A percentile compares a stretch with the other conserved stretches of the same genome.
These are phyloP conservation scores for Matsumyia berberina DNA, from an alignment of 2,888 invertebrate species.

Conservation along the genomic window DNA sequence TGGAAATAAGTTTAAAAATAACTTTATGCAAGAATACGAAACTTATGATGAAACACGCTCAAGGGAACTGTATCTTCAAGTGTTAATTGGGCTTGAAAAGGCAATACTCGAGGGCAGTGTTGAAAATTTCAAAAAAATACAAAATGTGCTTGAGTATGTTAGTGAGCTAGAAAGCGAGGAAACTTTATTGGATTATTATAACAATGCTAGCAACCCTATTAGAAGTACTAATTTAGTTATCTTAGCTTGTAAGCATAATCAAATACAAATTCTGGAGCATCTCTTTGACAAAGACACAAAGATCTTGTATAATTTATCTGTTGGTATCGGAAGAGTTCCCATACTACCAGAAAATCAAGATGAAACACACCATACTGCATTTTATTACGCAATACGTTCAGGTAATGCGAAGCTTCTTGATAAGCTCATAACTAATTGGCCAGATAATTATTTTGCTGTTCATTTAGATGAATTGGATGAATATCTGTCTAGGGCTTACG, in stretches of 20 bases:
- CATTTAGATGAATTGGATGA: slow-evolving; percentile 66
- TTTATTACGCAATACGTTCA: slow-evolving; percentile 78
- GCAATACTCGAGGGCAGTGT: slow-evolving; percentile 3
- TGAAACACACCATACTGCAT: slow-evolving; percentile 70
- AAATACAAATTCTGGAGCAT: slow-evolving; percentile 22
- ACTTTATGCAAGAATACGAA: neutral
- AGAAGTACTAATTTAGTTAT: slow-evolving; percentile 27
- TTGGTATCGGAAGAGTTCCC: neutral
- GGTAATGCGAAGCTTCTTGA: slow-evolving; percentile 69
- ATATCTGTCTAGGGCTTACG: slow-evolving; percentile 76
- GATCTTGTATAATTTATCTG: neutral
- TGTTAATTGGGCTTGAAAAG: slow-evolving; percentile 29
- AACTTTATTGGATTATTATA: neutral
- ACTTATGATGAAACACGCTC: neutral
- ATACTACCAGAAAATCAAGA: slow-evolving; percentile 48
- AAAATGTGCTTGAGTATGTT: neutral
- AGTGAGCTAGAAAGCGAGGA: neutral
- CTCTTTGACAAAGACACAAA: slow-evolving; percentile 20
- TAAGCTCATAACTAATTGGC: slow-evolving; percentile 71
- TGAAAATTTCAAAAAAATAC: slow-evolving; percentile 4
- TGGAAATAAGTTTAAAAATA: neutral
- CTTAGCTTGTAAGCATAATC: slow-evolving; percentile 24
- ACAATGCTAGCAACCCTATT: slow-evolving; percentile 42
- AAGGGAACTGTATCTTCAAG: neutral
- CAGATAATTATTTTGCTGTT: slow-evolving; percentile 39